A percentile compares a stretch with the other conserved stretches of the same genome.
Evolutionary conservation across 2,888 invertebrate species (phyloP).

Genomic region (Syrista parreyssii): DNA sequence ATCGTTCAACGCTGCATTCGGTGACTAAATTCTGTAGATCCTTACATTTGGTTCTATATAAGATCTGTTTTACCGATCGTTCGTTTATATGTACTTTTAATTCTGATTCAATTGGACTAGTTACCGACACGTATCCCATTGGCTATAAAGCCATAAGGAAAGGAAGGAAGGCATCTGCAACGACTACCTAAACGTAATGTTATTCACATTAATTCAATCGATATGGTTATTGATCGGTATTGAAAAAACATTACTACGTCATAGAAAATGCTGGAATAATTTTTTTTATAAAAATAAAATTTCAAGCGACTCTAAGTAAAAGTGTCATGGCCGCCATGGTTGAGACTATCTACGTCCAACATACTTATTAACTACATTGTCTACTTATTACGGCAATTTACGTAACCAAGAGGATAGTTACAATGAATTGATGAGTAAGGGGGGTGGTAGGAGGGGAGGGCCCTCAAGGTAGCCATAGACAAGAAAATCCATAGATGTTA

Average conservation of each 20-base stretch:
- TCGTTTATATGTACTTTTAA: too few relatives aligned
- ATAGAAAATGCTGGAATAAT: neutral
- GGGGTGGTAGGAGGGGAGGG: neutral
- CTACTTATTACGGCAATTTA: constrained; percentile 11
- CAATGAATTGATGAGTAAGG: neutral
- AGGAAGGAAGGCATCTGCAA: too few relatives aligned
- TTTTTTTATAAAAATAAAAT: neutral
- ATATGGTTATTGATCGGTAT: neutral
- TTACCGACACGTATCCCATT: too few relatives aligned
- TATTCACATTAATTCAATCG: neutral
- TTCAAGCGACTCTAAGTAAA: neutral
- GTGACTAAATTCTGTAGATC: too few relatives aligned
- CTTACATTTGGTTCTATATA: too few relatives aligned
- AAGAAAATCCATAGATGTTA: neutral
- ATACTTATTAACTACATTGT: neutral
- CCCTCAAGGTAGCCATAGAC: neutral
- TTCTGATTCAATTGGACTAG: too few relatives aligned
- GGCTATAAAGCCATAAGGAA: too few relatives aligned
- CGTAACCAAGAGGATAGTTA: constrained; percentile 3
- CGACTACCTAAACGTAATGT: too few relatives aligned
- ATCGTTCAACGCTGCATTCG: too few relatives aligned
- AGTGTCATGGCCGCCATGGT: neutral
- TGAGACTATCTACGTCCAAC: neutral
- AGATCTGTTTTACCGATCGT: too few relatives aligned
- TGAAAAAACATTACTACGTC: neutral